phyloP scores from a whole-genome alignment of 2,888 invertebrate species.

The Drosophila paucipuncta region DNA sequence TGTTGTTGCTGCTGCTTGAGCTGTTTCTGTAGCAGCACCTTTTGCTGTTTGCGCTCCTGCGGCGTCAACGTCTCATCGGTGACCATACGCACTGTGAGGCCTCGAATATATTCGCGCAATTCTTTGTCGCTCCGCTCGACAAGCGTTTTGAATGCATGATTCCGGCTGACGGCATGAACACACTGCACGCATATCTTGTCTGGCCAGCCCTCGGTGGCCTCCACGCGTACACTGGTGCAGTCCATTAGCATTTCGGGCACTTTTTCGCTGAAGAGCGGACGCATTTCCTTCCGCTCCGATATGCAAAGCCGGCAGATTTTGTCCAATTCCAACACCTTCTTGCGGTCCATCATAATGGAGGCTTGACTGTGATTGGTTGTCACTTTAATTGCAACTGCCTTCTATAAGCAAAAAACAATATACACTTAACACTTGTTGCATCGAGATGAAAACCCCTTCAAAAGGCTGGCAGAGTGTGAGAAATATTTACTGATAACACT shows the following conservation, averaged over 20 bases:
- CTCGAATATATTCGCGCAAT: constrained; percentile 86
- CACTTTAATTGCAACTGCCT: constrained; percentile 6
- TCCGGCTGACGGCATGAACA: constrained; percentile 88
- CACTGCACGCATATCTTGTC: constrained; percentile 88
- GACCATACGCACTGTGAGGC: constrained; percentile 83
- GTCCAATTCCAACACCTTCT: constrained; percentile 86
- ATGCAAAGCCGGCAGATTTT: constrained; percentile 89
- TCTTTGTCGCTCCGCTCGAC: constrained; percentile 87
- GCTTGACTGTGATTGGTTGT: background rate
- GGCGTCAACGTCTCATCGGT: constrained; percentile 76
- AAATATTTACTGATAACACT: constrained; percentile 34
- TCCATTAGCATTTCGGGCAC: constrained; percentile 89
- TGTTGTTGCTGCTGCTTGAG: constrained; percentile 65
- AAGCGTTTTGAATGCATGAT: constrained; percentile 88
- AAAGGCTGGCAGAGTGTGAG: constrained; percentile 37
- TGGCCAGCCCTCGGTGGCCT: constrained; percentile 88
- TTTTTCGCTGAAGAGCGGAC: constrained; percentile 88
- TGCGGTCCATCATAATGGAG: constrained; percentile 81
- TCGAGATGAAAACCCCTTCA: background rate
- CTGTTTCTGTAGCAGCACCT: constrained; percentile 54
- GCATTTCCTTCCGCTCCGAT: constrained; percentile 88
- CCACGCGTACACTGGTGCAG: constrained; percentile 88
- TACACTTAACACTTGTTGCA: constrained; percentile 29
- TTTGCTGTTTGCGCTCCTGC: constrained; percentile 62
- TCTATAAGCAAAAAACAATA: constrained; percentile 9